These are phyloP conservation scores for Amiota minor DNA, from an alignment of 2,888 invertebrate species.

Conservation along the genomic window DNA sequence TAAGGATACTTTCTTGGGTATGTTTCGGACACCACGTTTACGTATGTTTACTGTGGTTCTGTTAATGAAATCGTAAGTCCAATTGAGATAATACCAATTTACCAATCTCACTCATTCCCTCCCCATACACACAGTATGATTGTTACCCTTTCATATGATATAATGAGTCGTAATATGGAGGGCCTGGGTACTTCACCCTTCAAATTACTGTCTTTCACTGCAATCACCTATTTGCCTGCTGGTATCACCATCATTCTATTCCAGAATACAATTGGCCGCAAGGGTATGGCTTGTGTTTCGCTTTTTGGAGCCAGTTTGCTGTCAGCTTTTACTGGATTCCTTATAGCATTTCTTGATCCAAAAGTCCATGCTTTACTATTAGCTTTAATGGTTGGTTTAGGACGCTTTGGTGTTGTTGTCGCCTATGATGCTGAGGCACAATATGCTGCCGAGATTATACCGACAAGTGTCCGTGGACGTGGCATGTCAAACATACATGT, in stretches of 20 bases:
- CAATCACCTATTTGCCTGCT: slow-evolving; percentile 75
- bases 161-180: slow-evolving; percentile 76
- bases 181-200: slow-evolving; percentile 76
- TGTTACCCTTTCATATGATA: slow-evolving; percentile 77
- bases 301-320: slow-evolving; percentile 75
- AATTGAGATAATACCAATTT: neutral
- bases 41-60: slow-evolving; percentile 76
- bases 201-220: slow-evolving; percentile 74
- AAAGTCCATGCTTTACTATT: slow-evolving; percentile 69
- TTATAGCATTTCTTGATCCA: slow-evolving; percentile 69
- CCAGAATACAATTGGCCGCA: slow-evolving; percentile 73
- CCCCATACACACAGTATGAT: slow-evolving; percentile 74
- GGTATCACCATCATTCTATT: slow-evolving; percentile 69
- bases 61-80: slow-evolving; percentile 77
- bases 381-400: slow-evolving; percentile 74
- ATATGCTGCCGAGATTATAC: slow-evolving; percentile 79
- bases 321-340: slow-evolving; percentile 73
- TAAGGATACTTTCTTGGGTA: slow-evolving; percentile 73
- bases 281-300: slow-evolving; percentile 76
- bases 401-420: slow-evolving; percentile 76
- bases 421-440: slow-evolving; percentile 79
- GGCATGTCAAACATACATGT: slow-evolving; percentile 78
- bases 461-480: slow-evolving; percentile 78
- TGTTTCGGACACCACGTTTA: slow-evolving; percentile 75
- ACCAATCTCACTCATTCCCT: slow-evolving; percentile 57